Conservation (phyloP, 2,888 invertebrate genomes). For the Pseudanteris insignis region DNA sequence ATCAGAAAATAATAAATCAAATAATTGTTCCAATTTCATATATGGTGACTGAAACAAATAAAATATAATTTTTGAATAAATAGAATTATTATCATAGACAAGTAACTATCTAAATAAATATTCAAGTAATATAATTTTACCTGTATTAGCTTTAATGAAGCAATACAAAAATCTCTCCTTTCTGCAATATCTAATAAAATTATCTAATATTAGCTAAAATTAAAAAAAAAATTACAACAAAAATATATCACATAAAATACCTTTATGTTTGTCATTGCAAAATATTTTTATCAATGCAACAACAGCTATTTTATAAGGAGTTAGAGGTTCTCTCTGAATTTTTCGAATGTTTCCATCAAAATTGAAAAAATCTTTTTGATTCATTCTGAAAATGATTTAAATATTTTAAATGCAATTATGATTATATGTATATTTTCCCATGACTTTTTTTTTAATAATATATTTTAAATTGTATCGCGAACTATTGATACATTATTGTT, state of each 20-base stretch:
- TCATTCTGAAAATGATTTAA: slow-evolving; percentile 58
- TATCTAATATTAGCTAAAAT: not conserved
- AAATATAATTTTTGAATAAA: slow-evolving; percentile 5
- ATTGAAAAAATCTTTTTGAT: slow-evolving; percentile 60
- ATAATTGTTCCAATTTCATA: slow-evolving; percentile 76
- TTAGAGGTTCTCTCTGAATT: slow-evolving; percentile 72
- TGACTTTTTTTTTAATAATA: too few relatives aligned
- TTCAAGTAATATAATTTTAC: slow-evolving; percentile 59
- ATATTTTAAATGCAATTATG: too few relatives aligned
- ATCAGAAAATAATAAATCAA: slow-evolving; percentile 72
- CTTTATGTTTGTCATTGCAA: slow-evolving; percentile 71
- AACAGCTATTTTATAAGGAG: slow-evolving; percentile 83
- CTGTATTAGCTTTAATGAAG: slow-evolving; percentile 82
- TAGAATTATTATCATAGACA: not conserved
- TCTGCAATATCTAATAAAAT: slow-evolving; percentile 68
- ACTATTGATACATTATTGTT: too few relatives aligned
- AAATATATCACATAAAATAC: slow-evolving; percentile 54
- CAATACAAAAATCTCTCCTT: slow-evolving; percentile 82
- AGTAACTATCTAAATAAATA: not conserved
- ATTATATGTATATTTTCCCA: too few relatives aligned
- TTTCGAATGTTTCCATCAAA: slow-evolving; percentile 61
- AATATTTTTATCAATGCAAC: slow-evolving; percentile 81
- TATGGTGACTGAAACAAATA: slow-evolving; percentile 75
- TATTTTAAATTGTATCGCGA: too few relatives aligned
- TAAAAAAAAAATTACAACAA: not conserved